phyloP scores from a whole-genome alignment of 30 jellyfish, hydroid and myxozoan genomes.

The Aurelia aurita region DNA sequence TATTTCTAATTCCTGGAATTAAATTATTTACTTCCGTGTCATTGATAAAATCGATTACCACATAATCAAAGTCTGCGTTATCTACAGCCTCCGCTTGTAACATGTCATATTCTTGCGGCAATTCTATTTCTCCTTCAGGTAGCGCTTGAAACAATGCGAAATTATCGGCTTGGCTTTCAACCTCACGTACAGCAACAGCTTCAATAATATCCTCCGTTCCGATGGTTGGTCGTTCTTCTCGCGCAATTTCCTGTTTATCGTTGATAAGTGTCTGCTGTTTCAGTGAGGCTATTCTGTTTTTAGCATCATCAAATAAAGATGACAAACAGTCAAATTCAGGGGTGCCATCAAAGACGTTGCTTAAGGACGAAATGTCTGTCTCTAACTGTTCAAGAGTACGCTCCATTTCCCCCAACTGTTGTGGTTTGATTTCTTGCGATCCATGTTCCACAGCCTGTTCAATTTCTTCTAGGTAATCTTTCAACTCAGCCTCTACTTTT shows the following conservation, averaged over 20 bases:
- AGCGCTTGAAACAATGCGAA: too few species aligned
- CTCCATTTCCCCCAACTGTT: not conserved
- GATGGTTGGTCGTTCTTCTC: not conserved
- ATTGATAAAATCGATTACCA: not conserved
- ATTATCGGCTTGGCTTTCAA: not conserved
- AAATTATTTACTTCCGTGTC: not conserved
- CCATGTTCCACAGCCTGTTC: not conserved
- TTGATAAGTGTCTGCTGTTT: not conserved
- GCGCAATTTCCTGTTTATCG: not conserved
- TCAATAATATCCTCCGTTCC: not conserved
- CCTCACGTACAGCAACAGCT: not conserved
- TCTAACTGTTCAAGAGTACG: not conserved
- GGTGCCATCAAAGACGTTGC: not conserved
- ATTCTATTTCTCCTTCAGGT: too few species aligned
- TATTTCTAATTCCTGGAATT: constrained; percentile 1
- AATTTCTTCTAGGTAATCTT: not conserved
- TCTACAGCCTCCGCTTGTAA: too few species aligned
- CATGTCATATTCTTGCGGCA: too few species aligned
- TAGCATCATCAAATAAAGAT: constrained; percentile 8
- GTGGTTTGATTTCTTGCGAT: not conserved
- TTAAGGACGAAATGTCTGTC: not conserved
- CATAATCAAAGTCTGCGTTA: not conserved
- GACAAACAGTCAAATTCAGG: constrained; percentile 13
- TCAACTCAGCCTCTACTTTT: constrained; percentile 1
- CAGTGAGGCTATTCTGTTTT: constrained; percentile 6